Base-by-base conservation (phyloP, 2,113 vertebrate genomes). In the Hypomesus transpacificus region DNA sequence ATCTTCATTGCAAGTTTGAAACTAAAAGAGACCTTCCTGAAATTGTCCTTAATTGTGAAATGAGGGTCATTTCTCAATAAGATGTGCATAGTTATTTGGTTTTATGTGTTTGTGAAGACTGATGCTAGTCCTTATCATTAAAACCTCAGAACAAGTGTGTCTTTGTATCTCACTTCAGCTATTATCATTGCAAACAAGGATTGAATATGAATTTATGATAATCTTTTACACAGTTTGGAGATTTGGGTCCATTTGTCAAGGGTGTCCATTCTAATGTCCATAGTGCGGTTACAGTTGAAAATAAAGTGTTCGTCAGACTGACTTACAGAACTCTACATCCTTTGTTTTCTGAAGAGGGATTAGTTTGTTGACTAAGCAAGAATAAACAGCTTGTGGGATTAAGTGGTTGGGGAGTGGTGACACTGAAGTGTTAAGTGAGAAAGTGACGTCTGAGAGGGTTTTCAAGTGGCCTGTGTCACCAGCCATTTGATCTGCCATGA, bases 371-470 rank as follows among this genome's bases (percentile, higher is more conserved):
- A 61, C 39, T 31, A 76, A 76, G 63, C 14, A 24, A 28, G 54
- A 39, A 28, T 28, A 71, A 76, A 76, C 64, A 67, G 64, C 62
- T 76, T 62, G 59, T 62, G 54, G 46, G 64, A 65, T 85, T 81
- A 76, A 81, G 70, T 54, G 18, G 68, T 68, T n/a, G 66, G 31
- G 69, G 39, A 68, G 54, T 13, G 69, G 28, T 59, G 5, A 78
- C 68, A 63, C 6, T 1, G 9, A 26, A 59, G 75, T 78, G 81
- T 59, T 81, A 84, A 87, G 73, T 84, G 82, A 84, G 70, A 76
- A 58, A 28, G 75, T 57, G 24, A 66, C 53, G 7, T 80, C 39
- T 72, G 60, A 39, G 65, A 76, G 69, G 28, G 22, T 69, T 75
- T 77, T 78, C 63, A 75, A 71, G 22, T 50, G 21, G 14, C 59